Percentiles rank a stretch among this genome's conserved stretches.
These are phyloP conservation scores for Scaptomyza tumidula DNA, from an alignment of 2,888 invertebrate species.

Conservation along the genomic window DNA sequence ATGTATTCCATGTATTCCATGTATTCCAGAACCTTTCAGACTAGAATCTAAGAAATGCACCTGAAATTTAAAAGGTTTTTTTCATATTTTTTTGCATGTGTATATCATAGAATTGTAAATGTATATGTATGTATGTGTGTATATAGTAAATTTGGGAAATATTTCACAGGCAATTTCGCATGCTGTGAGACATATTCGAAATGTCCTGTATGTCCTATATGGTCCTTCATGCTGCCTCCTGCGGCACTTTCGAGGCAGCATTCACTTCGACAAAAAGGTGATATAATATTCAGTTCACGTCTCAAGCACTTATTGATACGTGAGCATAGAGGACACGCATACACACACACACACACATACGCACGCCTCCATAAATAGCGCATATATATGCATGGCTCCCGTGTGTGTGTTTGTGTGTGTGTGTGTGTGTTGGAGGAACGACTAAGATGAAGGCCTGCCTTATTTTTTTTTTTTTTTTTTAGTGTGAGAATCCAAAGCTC, in stretches of 20 bases:
- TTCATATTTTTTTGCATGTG: conserved; percentile 3
- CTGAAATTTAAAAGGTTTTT: too few species aligned
- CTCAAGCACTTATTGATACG: conserved; percentile 78
- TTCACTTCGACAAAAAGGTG: conserved; percentile 55
- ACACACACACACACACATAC: conserved; percentile 36
- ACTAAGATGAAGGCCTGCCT: conserved; percentile 45
- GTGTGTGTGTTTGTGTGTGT: conserved; percentile 1
- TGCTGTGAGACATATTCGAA: conserved; percentile 52
- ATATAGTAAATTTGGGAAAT: conserved; percentile 55
- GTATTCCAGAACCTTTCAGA: too few species aligned
- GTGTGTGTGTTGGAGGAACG: conserved; percentile 1
- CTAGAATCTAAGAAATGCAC: too few species aligned
- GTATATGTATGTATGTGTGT: conserved; percentile 11
- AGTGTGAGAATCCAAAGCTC: conserved; percentile 31
- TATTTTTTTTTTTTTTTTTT: neutral
- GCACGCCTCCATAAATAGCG: conserved; percentile 57
- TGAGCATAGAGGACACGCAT: conserved; percentile 74
- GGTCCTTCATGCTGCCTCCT: conserved; percentile 17
- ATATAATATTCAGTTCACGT: conserved; percentile 79
- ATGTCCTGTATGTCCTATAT: conserved; percentile 49
- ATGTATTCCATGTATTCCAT: too few species aligned
- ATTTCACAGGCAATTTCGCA: conserved; percentile 78
- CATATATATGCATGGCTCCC: conserved; percentile 68
- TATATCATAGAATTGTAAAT: neutral
- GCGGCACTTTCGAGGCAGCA: conserved; percentile 13